Evolutionary conservation across 2,888 invertebrate species (phyloP).

Genomic region (Patella depressa): DNA sequence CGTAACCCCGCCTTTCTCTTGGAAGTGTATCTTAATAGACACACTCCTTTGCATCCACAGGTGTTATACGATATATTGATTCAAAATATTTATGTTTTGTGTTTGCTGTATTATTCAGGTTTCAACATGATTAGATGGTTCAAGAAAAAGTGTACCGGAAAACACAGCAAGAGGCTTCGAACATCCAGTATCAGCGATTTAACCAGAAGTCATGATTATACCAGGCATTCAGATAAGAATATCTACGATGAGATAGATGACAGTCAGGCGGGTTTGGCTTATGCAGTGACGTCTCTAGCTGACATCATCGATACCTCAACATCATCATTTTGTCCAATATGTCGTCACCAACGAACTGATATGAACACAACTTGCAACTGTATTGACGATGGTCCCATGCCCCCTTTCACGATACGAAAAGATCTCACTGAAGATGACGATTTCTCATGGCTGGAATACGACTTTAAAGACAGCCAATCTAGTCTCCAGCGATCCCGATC

Average conservation of each 20-base stretch:
- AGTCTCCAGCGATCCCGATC: not conserved
- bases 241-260: constrained; percentile 6
- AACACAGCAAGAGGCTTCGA: not conserved
- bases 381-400: not conserved
- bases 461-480: not conserved
- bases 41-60: no score
- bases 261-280: not conserved
- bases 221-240: not conserved
- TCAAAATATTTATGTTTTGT: no score
- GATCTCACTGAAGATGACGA: not conserved
- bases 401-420: not conserved
- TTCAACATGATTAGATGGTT: not conserved
- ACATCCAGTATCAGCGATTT: constrained; percentile 1
- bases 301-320: not conserved
- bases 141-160: not conserved
- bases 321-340: not conserved
- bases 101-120: not conserved
- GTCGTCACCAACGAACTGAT: not conserved
- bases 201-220: not conserved
- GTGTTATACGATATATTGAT: no score
- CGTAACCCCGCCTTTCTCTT: no score
- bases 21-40: no score
- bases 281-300: not conserved
- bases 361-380: not conserved
- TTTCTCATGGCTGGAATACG: not conserved